phyloP scores from a whole-genome alignment of 2,888 invertebrate species.

The Terebella lapidaria region DNA sequence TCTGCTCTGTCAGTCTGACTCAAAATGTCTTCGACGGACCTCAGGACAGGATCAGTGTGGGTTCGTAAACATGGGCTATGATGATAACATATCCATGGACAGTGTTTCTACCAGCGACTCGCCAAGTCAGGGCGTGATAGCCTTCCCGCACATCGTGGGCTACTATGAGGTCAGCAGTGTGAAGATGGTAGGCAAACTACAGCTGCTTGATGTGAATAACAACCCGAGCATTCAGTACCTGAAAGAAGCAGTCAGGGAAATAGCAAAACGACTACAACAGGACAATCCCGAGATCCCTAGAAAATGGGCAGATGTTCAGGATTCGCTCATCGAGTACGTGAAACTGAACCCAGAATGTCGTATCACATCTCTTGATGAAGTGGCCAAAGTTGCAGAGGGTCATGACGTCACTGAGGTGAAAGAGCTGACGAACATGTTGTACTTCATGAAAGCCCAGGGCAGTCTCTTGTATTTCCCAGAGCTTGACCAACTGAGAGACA shows the following conservation, averaged over 20 bases:
- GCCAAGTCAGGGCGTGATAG: constrained; percentile 2
- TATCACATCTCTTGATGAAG: constrained; percentile 15
- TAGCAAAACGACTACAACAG: constrained; percentile 12
- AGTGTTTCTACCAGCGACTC: constrained; percentile 15
- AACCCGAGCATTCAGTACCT: constrained; percentile 24
- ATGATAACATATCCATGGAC: constrained; percentile 3
- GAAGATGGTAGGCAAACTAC: constrained; percentile 15
- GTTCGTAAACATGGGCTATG: constrained; percentile 22
- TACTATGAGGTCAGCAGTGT: constrained; percentile 27
- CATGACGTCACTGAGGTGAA: constrained; percentile 14
- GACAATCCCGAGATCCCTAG: constrained; percentile 23
- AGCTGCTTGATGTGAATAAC: constrained; percentile 9
- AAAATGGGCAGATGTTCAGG: constrained; percentile 22
- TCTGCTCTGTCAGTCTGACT: constrained; percentile 23
- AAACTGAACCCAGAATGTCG: constrained; percentile 8
- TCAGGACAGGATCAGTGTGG: constrained; percentile 10
- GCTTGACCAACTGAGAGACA: constrained; percentile 14
- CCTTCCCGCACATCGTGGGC: constrained; percentile 26
- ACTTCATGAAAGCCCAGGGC: constrained; percentile 26
- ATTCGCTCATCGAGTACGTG: constrained; percentile 23
- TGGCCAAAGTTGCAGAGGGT: constrained; percentile 15
- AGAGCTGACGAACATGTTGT: constrained; percentile 24
- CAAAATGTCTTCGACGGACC: constrained; percentile 12
- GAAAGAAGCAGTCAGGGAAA: constrained; percentile 17
- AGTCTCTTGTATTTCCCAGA: constrained; percentile 23